Percentiles rank a stretch among this genome's conserved stretches.
Evolutionary conservation across 2,797 vertebrate species (phyloP).

Genomic region (Anabas testudineus): DNA sequence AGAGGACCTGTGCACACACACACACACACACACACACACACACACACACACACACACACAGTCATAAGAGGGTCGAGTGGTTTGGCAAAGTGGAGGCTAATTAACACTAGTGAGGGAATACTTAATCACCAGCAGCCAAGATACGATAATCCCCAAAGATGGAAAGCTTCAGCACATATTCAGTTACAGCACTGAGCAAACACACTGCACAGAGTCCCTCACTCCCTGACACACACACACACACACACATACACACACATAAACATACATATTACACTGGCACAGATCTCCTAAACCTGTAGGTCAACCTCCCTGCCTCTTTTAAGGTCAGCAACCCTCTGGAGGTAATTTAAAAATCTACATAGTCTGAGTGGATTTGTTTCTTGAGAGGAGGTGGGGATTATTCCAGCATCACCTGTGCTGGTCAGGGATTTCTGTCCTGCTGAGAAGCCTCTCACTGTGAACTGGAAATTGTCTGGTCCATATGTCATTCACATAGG

Average conservation of each 20-base stretch:
- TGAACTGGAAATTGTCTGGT: neutral
- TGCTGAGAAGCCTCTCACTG: neutral
- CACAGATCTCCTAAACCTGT: conserved; percentile 42
- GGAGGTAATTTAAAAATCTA: neutral
- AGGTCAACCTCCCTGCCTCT: conserved; percentile 49
- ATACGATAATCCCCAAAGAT: conserved; percentile 84
- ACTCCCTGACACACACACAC: conserved; percentile 16
- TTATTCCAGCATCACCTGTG: neutral
- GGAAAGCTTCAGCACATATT: conserved; percentile 78
- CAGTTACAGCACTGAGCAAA: conserved; percentile 81
- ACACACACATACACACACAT: conserved; percentile 33
- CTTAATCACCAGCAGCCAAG: conserved; percentile 82
- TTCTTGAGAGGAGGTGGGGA: neutral
- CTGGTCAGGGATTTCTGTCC: neutral
- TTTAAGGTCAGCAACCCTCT: conserved; percentile 43
- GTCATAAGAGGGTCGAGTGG: conserved; percentile 66
- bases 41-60: conserved; percentile 19
- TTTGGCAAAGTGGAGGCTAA: conserved; percentile 81
- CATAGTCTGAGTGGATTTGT: neutral
- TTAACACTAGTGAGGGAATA: conserved; percentile 85
- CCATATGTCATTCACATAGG: neutral
- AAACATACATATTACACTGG: conserved; percentile 22
- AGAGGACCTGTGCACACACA: conserved; percentile 9
- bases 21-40: conserved; percentile 18
- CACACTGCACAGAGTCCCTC: conserved; percentile 37